Conservation (phyloP, 2,113 vertebrate genomes). For the Hyperopisus bebe region DNA sequence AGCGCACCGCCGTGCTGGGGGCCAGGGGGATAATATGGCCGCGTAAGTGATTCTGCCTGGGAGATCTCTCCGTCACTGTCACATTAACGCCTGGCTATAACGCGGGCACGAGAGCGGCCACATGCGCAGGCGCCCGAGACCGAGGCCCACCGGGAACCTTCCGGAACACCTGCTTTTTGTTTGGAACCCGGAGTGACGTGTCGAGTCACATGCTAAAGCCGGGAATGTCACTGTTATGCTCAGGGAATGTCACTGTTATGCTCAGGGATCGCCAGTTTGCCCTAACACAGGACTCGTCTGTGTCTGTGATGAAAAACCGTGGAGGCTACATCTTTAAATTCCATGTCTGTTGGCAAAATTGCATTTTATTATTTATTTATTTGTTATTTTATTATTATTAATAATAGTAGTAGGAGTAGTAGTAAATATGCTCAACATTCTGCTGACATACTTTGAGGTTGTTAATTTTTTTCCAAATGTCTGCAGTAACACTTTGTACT, state of each 20-base stretch:
- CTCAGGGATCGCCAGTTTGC: not conserved
- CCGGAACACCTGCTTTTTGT: not conserved
- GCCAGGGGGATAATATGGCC: constrained; percentile 68
- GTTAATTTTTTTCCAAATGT: not conserved
- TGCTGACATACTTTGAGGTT: not conserved
- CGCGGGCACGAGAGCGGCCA: constrained; percentile 51
- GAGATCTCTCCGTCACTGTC: constrained; percentile 73
- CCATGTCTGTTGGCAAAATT: not conserved
- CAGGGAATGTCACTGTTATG: not conserved
- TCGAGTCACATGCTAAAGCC: not conserved
- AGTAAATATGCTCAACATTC: not conserved
- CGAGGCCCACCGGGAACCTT: not conserved
- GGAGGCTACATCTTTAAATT: not conserved
- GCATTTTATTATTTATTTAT: not conserved
- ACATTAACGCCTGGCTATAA: constrained; percentile 78
- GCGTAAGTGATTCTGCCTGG: constrained; percentile 65
- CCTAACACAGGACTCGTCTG: not conserved
- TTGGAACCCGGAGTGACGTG: not conserved
- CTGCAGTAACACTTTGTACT: not conserved
- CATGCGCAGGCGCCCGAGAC: not conserved
- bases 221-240: not conserved
- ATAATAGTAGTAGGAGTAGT: not conserved
- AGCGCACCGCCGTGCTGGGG: constrained; percentile 70
- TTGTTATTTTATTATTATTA: not conserved
- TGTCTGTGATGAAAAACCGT: not conserved